A percentile compares a stretch with the other conserved stretches of the same genome.
These are phyloP conservation scores for Psophia crepitans DNA, from an alignment of 2,113 vertebrate genomes.

Conservation along the genomic window DNA sequence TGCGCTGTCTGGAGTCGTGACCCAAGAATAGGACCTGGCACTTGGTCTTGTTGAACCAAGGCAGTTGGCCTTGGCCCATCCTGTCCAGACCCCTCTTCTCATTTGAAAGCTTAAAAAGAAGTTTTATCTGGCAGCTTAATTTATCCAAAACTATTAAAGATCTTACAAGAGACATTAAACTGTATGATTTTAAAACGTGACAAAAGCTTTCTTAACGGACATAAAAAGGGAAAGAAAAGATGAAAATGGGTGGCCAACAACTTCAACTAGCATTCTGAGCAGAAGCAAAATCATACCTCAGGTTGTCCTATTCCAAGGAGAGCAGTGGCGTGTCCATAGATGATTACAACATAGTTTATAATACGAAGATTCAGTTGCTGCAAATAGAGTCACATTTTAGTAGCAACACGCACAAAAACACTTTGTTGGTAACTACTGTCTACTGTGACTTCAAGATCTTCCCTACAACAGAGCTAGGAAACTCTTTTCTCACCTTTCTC, in stretches of 20 bases:
- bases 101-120: background rate
- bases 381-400: background rate
- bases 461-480: background rate
- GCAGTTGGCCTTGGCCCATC: too few species aligned
- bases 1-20: too few species aligned
- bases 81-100: too few species aligned
- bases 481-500: background rate
- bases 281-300: conserved; percentile 76
- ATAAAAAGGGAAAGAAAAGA: too few species aligned
- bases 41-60: too few species aligned
- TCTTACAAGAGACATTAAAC: background rate
- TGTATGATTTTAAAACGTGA: background rate
- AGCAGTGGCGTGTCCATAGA: conserved; percentile 84
- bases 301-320: conserved; percentile 86
- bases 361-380: conserved; percentile 80
- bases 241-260: background rate
- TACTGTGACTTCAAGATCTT: background rate
- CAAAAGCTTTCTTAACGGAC: background rate
- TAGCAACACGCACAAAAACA: background rate
- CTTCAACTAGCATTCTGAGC: background rate
- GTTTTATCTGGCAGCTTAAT: background rate
- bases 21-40: too few species aligned
- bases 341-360: conserved; percentile 81
- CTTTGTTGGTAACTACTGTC: background rate
- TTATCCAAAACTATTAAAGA: background rate